These are phyloP conservation scores for Melanotaenia maccullochi DNA, from an alignment of 2,797 vertebrate genomes.

Conservation along the genomic window DNA sequence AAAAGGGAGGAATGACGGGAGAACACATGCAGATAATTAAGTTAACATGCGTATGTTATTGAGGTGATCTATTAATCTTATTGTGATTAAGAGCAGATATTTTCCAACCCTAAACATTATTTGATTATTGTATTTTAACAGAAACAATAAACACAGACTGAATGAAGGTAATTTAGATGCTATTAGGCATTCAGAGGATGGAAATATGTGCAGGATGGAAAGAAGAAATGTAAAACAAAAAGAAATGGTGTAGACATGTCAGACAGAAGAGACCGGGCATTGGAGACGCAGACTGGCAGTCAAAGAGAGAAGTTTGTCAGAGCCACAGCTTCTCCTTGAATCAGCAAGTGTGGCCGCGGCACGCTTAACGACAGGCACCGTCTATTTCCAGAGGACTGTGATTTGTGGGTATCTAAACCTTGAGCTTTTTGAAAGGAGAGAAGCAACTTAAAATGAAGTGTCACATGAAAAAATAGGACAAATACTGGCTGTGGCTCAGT, in stretches of 20 bases:
- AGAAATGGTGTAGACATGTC: constrained; percentile 12
- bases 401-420: constrained; percentile 78
- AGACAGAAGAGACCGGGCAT: constrained; percentile 20
- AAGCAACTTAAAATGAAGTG: constrained; percentile 52
- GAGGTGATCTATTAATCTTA: constrained; percentile 46
- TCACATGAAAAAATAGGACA: constrained; percentile 48
- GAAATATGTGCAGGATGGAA: constrained; percentile 32
- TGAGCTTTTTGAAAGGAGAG: constrained; percentile 52
- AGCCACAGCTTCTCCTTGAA: constrained; percentile 75
- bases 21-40: constrained; percentile 59
- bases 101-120: constrained; percentile 31
- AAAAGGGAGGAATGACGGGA: constrained; percentile 29
- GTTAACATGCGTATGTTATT: constrained; percentile 50
- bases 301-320: constrained; percentile 55
- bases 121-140: constrained; percentile 28
- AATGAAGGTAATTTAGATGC: constrained; percentile 30
- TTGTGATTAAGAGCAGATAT: constrained; percentile 46
- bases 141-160: constrained; percentile 7
- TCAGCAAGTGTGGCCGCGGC: constrained; percentile 75
- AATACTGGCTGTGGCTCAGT: neutral
- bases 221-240: constrained; percentile 17
- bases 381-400: constrained; percentile 82
- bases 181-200: constrained; percentile 6
- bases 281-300: constrained; percentile 34
- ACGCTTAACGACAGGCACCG: constrained; percentile 74